phyloP scores from a whole-genome alignment of 2,888 invertebrate genomes.

The Eustalomyia histrio region DNA sequence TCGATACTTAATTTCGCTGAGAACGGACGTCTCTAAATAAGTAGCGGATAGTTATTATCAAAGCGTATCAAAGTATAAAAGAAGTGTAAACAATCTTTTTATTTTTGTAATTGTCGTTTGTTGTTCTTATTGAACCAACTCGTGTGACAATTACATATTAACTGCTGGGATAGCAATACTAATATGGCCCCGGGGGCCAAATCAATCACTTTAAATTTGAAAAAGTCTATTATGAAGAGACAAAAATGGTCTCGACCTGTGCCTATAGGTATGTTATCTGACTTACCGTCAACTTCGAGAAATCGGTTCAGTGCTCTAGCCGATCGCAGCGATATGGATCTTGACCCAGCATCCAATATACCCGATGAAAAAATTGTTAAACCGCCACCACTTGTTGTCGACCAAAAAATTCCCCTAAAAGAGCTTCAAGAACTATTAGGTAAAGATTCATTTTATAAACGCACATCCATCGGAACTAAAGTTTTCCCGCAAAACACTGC shows the following conservation, averaged over 20 bases:
- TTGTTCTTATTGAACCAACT: conserved; percentile 24
- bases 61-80: background rate
- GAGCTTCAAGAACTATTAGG: conserved; percentile 14
- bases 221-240: conserved; percentile 30
- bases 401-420: background rate
- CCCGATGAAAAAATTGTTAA: conserved; percentile 13
- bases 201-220: background rate
- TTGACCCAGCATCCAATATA: conserved; percentile 12
- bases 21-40: background rate
- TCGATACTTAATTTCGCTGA: background rate
- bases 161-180: background rate
- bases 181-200: conserved; percentile 35
- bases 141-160: conserved; percentile 17
- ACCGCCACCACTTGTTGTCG: conserved; percentile 25
- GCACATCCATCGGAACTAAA: conserved; percentile 37
- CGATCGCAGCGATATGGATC: conserved; percentile 19
- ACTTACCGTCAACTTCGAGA: conserved; percentile 23
- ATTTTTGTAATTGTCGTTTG: background rate
- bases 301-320: conserved; percentile 33
- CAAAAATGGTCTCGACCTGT: conserved; percentile 26
- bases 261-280: conserved; percentile 9
- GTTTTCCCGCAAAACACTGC: conserved; percentile 18
- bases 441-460: conserved; percentile 35
- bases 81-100: background rate
- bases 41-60: background rate